Conservation (phyloP, 2,797 vertebrate genomes). For the Antrozous pallidus region DNA sequence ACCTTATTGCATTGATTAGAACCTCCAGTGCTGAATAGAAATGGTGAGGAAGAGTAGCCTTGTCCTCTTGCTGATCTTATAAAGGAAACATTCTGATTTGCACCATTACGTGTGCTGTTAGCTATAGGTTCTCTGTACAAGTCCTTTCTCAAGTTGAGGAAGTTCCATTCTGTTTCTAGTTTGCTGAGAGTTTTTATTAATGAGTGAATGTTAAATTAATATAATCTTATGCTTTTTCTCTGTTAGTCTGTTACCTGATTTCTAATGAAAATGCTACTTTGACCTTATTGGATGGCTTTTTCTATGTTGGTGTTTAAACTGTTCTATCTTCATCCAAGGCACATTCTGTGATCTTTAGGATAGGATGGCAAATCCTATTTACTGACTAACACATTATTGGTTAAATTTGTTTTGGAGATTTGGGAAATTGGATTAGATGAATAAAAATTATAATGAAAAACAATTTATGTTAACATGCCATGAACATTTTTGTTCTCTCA, state of each 20-base stretch:
- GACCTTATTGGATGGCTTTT: not conserved
- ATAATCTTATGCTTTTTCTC: not conserved
- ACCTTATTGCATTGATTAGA: not conserved
- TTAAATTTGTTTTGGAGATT: slow-evolving; percentile 24
- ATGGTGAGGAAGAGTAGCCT: not conserved
- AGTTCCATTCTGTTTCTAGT: not conserved
- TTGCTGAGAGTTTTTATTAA: not conserved
- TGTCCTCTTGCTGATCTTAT: not conserved
- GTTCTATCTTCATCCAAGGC: not conserved
- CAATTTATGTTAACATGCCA: not conserved
- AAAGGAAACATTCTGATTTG: not conserved
- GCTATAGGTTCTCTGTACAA: not conserved
- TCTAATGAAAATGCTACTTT: not conserved
- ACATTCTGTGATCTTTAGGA: slow-evolving; percentile 1
- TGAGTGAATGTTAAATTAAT: not conserved
- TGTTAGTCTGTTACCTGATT: not conserved
- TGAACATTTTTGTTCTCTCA: slow-evolving; percentile 30
- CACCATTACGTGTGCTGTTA: not conserved
- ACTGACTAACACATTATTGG: not conserved
- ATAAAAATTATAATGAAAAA: slow-evolving; percentile 14
- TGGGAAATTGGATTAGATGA: slow-evolving; percentile 14
- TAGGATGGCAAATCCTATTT: not conserved
- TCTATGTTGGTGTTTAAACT: not conserved
- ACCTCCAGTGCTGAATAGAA: not conserved
- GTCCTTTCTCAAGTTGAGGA: not conserved